Percentiles rank a stretch among this genome's conserved stretches.
Conservation (phyloP, 2,113 vertebrate species). For the Chloropsis hardwickii region DNA sequence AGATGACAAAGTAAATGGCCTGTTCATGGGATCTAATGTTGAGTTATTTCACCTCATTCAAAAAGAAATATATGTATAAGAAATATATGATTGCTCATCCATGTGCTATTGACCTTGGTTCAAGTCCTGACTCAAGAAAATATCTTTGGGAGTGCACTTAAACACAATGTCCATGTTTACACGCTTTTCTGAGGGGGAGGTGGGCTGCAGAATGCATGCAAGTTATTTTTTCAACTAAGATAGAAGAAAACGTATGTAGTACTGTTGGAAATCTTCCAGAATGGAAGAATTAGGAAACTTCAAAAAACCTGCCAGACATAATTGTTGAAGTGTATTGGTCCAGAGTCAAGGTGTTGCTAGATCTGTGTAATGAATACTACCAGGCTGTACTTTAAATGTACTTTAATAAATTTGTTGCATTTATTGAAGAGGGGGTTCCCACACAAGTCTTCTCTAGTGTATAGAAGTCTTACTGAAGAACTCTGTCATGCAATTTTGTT, state of each 20-base stretch:
- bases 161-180: neutral
- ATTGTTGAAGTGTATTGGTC: neutral
- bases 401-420: neutral
- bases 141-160: neutral
- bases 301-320: neutral
- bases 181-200: neutral
- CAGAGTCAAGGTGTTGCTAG: neutral
- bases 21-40: neutral
- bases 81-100: neutral
- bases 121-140: neutral
- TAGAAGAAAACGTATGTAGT: neutral
- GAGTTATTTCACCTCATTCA: neutral
- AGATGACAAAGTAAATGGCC: neutral
- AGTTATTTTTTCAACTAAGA: neutral
- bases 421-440: neutral
- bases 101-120: neutral
- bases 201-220: neutral
- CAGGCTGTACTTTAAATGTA: neutral
- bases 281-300: neutral
- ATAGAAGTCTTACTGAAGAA: neutral
- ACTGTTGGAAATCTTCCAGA: neutral
- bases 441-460: neutral
- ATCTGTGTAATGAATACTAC: neutral
- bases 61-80: neutral
- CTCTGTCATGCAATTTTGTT: neutral